phyloP scores from a whole-genome alignment of 2,888 invertebrate genomes.

The Antheraea assamensis region DNA sequence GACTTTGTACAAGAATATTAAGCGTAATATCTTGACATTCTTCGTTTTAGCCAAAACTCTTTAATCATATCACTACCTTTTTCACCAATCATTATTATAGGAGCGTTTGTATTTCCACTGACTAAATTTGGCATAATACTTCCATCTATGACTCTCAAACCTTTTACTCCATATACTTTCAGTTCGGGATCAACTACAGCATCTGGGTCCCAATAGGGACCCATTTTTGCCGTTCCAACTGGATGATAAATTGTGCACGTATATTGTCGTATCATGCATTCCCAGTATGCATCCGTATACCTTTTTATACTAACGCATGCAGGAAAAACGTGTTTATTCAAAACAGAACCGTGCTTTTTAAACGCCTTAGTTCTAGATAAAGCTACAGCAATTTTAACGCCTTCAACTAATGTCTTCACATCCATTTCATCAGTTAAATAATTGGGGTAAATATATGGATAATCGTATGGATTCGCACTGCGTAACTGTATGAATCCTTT shows the following conservation, averaged over 20 bases:
- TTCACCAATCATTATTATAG: constrained; percentile 94
- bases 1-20: constrained; percentile 50
- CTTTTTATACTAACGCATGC: constrained; percentile 86
- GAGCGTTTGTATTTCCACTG: constrained; percentile 93
- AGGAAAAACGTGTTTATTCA: constrained; percentile 88
- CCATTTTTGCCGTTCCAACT: constrained; percentile 94
- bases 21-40: constrained; percentile 70
- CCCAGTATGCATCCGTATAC: constrained; percentile 91
- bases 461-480: constrained; percentile 92
- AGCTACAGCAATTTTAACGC: constrained; percentile 91
- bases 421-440: constrained; percentile 92
- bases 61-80: constrained; percentile 95
- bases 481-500: constrained; percentile 91
- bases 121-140: constrained; percentile 94
- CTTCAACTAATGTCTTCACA: constrained; percentile 90
- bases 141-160: constrained; percentile 91
- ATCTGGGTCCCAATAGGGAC: constrained; percentile 91
- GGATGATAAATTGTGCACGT: constrained; percentile 94
- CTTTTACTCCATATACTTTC: constrained; percentile 89
- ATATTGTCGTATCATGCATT: constrained; percentile 92
- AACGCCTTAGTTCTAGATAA: constrained; percentile 91
- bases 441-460: constrained; percentile 95
- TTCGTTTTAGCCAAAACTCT: constrained; percentile 88
- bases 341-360: constrained; percentile 86
- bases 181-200: constrained; percentile 92